Conservation (phyloP, 1,140 invertebrate species). For the Protaetia brevitarsis region DNA sequence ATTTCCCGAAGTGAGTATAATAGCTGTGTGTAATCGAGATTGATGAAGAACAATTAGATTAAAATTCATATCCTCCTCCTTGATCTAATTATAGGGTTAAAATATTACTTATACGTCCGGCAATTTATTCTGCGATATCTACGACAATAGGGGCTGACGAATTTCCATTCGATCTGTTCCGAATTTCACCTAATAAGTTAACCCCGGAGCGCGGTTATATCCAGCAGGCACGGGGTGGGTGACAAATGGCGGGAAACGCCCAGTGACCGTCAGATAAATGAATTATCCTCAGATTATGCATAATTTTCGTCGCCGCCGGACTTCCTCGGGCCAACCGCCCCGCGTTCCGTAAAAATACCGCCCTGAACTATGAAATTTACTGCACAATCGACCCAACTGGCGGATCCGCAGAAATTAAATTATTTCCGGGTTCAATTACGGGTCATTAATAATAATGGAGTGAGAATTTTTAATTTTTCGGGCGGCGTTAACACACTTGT, state of each 20-base stretch:
- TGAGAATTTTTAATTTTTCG: neutral
- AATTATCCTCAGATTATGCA: conserved; percentile 18
- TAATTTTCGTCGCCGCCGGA: conserved; percentile 3
- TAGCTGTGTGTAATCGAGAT: too few species aligned
- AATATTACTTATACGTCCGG: neutral
- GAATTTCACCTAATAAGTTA: conserved; percentile 13
- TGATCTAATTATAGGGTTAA: neutral
- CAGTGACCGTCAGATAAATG: conserved; percentile 17
- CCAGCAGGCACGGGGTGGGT: neutral
- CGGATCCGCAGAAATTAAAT: conserved; percentile 5
- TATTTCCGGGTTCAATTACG: conserved; percentile 12
- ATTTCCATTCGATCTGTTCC: conserved; percentile 8
- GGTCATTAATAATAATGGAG: conserved; percentile 8
- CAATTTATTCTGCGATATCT: neutral
- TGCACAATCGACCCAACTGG: conserved; percentile 4
- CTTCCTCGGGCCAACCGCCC: neutral
- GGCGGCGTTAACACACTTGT: too few species aligned
- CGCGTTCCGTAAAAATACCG: conserved; percentile 2
- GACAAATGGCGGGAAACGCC: conserved; percentile 14
- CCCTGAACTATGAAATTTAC: conserved; percentile 13
- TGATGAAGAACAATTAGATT: too few species aligned
- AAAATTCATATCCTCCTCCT: too few species aligned
- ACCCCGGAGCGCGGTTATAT: neutral
- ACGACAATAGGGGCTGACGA: neutral
- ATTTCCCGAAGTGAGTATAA: too few species aligned